Percentiles rank a stretch among this genome's conserved stretches.
Evolutionary conservation across 2,113 vertebrate species (phyloP).

Genomic region (Struthio camelus): DNA sequence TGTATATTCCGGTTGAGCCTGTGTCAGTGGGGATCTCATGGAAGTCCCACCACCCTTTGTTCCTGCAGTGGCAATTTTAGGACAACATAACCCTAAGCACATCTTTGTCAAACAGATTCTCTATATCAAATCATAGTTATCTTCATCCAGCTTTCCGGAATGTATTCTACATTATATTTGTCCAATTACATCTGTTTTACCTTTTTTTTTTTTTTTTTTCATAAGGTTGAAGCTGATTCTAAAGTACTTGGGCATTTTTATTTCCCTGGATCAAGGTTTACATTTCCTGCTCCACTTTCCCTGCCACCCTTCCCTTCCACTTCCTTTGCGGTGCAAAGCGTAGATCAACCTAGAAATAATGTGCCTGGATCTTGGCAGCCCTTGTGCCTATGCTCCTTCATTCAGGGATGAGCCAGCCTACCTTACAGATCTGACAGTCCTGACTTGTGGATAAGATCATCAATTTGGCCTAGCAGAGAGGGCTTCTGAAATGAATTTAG

Average conservation of each 20-base stretch:
- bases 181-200: background rate
- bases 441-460: background rate
- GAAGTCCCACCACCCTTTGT: background rate
- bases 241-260: background rate
- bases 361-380: background rate
- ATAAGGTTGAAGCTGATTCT: background rate
- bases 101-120: background rate
- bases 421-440: background rate
- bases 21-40: background rate
- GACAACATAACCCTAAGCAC: fast-evolving
- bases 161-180: background rate
- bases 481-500: background rate
- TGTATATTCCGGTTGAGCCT: background rate
- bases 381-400: background rate
- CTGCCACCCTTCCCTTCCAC: background rate
- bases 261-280: background rate
- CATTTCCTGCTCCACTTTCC: background rate
- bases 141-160: background rate
- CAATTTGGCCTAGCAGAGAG: background rate
- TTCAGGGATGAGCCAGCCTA: background rate
- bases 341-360: background rate
- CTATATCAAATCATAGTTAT: background rate
- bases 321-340: background rate
- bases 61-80: background rate
- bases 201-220: background rate